These are phyloP conservation scores for Synergus japonicus DNA, from an alignment of 2,888 invertebrate species.

Conservation along the genomic window DNA sequence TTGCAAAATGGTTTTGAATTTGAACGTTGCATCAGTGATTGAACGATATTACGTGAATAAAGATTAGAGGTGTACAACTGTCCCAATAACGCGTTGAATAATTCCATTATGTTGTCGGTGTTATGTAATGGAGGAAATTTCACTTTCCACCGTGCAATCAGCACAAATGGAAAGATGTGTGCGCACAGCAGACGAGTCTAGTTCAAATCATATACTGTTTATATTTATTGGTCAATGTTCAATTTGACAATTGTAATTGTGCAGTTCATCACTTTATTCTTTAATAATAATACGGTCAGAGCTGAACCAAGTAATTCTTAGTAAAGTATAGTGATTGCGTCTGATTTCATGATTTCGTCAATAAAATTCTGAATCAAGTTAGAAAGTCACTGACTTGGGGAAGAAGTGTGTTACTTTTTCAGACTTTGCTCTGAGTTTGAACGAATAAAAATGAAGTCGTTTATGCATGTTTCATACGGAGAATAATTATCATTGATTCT, in stretches of 20 bases:
- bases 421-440: not conserved
- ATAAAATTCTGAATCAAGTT: constrained; percentile 18
- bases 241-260: not conserved
- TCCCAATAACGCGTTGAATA: constrained; percentile 50
- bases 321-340: not conserved
- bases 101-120: constrained; percentile 50
- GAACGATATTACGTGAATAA: constrained; percentile 9
- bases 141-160: constrained; percentile 50
- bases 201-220: constrained; percentile 8
- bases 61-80: constrained; percentile 43
- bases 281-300: constrained; percentile 2
- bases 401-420: not conserved
- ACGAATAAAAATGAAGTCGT: not conserved
- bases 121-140: constrained; percentile 53
- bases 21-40: not conserved
- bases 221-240: constrained; percentile 9
- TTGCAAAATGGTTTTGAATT: too few relatives aligned
- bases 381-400: constrained; percentile 39
- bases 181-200: constrained; percentile 44
- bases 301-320: not conserved
- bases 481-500: not conserved
- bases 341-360: constrained; percentile 35
- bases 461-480: not conserved
- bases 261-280: not conserved
- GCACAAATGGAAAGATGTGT: constrained; percentile 42